These are phyloP conservation scores for Zosterops japonicus DNA, from an alignment of 2,113 vertebrate genomes.

Conservation along the genomic window DNA sequence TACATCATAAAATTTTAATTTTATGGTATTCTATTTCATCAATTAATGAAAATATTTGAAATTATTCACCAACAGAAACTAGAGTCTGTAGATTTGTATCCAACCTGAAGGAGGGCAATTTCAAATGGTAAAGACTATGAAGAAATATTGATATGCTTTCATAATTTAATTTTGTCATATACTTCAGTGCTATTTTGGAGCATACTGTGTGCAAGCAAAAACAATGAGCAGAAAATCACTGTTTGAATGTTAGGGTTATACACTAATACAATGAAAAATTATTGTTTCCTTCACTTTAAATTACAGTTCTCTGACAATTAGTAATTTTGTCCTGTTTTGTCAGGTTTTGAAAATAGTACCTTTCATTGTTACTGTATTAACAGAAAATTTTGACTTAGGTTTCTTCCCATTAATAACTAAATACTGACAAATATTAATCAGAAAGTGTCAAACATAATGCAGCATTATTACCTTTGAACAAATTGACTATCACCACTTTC, in stretches of 20 bases:
- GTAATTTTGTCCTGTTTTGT: not conserved
- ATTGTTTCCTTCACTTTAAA: not conserved
- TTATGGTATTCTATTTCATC: not conserved
- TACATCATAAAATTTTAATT: not conserved
- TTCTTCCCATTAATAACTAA: not conserved
- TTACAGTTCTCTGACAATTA: not conserved
- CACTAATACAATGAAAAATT: not conserved
- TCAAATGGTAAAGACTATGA: not conserved
- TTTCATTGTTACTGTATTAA: not conserved
- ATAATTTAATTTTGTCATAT: not conserved
- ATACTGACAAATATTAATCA: not conserved
- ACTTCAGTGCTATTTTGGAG: not conserved
- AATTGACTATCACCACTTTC: not conserved
- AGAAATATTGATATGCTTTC: not conserved
- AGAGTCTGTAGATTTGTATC: not conserved
- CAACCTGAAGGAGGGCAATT: not conserved
- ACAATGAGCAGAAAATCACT: not conserved
- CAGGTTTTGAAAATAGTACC: not conserved
- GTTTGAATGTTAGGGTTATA: not conserved
- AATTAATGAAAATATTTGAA: not conserved
- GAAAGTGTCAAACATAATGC: not conserved
- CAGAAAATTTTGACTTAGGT: not conserved
- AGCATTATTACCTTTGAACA: not conserved
- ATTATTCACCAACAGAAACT: not conserved
- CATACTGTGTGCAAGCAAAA: not conserved